These are phyloP conservation scores for Solea senegalensis DNA, from an alignment of 2,113 vertebrate species.

Conservation along the genomic window DNA sequence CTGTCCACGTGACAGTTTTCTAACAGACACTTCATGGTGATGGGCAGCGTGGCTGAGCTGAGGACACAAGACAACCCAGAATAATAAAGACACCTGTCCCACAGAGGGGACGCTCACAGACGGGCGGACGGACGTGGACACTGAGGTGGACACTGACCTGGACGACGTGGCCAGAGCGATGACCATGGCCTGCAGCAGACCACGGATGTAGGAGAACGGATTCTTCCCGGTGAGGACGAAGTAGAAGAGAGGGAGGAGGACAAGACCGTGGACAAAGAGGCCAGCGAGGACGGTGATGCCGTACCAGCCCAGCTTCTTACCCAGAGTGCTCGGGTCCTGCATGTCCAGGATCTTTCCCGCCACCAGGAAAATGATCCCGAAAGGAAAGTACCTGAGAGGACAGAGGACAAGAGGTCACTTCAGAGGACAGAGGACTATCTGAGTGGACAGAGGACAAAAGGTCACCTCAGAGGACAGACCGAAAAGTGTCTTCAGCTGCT, in stretches of 20 bases:
- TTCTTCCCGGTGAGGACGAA: slow-evolving; percentile 86
- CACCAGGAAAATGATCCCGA: slow-evolving; percentile 90
- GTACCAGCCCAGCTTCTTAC: slow-evolving; percentile 88
- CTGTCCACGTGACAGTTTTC: slow-evolving; percentile 89
- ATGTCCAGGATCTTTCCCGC: slow-evolving; percentile 92
- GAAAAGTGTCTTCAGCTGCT: no score
- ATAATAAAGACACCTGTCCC: neutral
- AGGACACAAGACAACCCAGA: neutral
- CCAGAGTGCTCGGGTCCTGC: slow-evolving; percentile 83
- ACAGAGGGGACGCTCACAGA: neutral
- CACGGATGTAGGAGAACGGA: slow-evolving; percentile 85
- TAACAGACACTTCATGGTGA: slow-evolving; percentile 91
- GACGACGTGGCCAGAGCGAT: slow-evolving; percentile 91
- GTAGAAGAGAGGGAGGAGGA: slow-evolving; percentile 86
- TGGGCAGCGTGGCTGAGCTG: slow-evolving; percentile 91
- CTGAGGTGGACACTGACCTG: slow-evolving; percentile 74
- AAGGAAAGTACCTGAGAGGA: slow-evolving; percentile 88
- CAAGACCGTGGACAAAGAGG: slow-evolving; percentile 82
- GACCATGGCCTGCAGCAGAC: slow-evolving; percentile 89
- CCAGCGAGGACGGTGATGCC: slow-evolving; percentile 86
- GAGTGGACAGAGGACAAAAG: neutral
- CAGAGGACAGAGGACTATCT: no score
- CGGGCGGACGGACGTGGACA: neutral
- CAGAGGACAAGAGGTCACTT: neutral
- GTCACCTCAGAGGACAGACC: slow-evolving; percentile 58